Evolutionary conservation across 2,113 vertebrate species (phyloP), one percentile per base, ranked within the genome.

Genomic region (Callipepla californica): DNA sequence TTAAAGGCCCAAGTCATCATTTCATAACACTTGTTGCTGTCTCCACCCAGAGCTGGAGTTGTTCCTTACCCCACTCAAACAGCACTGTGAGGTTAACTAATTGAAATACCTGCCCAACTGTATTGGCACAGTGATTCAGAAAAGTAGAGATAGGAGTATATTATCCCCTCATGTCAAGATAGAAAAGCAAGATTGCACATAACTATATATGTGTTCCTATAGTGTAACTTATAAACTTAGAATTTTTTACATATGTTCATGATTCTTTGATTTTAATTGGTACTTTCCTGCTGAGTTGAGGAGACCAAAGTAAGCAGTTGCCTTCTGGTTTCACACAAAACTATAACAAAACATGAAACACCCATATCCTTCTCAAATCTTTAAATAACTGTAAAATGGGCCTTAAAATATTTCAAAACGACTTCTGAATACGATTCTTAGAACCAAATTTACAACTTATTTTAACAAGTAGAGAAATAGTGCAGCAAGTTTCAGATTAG

Each of bases 351-450:
- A 34, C 11, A 15, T 0, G 4, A 34, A 72, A 34, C 13, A 36
- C 7, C 2, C 7, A 5, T 10, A 6, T 32, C 57, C 48, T 81
- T 68, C 42, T 55, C 15, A 14, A 0, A 3, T 17, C 44, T 62
- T 53, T 16, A 3, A 58, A 82, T 92, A 63, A 38, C 5, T 81
- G 14, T 50, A 85, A 80, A 92, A 74, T 7, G 2, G 4, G 4
- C 19, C 6, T 44, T 75, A 53, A 65, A 53, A 47, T 6, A 7
- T 7, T 47, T 15, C 12, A 58, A 83, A 92, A 80, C 6, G 5
- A 7, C 74, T 44, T 57, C 75, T 21, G 22, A n/a, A 42, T 40
- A 10, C 2, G 7, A 48, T 57, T 59, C 22, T 79, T 30, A 67
- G 32, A 22, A 80, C 9, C 7, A 26, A 67, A 74, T 6, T 42